These are phyloP conservation scores for Halocynthia aurantium DNA, from an alignment of 23 tunicate species.

Conservation along the genomic window DNA sequence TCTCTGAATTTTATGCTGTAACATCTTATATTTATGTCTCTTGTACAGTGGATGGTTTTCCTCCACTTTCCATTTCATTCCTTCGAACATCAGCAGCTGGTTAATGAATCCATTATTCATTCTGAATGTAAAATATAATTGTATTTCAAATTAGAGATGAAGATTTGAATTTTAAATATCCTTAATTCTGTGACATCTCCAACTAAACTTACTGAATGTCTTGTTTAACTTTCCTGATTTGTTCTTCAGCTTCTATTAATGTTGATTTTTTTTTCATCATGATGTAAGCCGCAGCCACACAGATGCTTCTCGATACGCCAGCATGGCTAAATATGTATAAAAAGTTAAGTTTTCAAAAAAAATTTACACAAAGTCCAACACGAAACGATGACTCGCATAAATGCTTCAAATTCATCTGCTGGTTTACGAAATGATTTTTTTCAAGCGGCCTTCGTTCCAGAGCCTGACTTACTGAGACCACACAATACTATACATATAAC, in stretches of 20 bases:
- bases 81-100: slow-evolving; percentile 15
- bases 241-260: slow-evolving; percentile 23
- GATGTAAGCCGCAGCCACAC: neutral
- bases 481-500: no score
- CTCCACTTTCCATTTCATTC: slow-evolving; percentile 20
- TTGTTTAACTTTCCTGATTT: neutral
- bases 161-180: no score
- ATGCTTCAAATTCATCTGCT: no score
- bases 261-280: slow-evolving; percentile 5
- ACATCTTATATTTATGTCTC: slow-evolving; percentile 5
- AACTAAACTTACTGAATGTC: neutral
- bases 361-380: no score
- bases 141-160: no score
- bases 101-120: slow-evolving; percentile 16
- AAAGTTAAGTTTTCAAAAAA: no score
- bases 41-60: slow-evolving; percentile 10
- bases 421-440: no score
- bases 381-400: no score
- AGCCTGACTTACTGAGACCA: no score
- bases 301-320: slow-evolving; percentile 14
- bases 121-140: no score
- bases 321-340: neutral
- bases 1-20: neutral
- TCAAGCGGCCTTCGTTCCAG: no score
- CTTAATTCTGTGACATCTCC: no score